Evolutionary conservation across 2,797 vertebrate species (phyloP).

Genomic region (Phalloptychus januarius): DNA sequence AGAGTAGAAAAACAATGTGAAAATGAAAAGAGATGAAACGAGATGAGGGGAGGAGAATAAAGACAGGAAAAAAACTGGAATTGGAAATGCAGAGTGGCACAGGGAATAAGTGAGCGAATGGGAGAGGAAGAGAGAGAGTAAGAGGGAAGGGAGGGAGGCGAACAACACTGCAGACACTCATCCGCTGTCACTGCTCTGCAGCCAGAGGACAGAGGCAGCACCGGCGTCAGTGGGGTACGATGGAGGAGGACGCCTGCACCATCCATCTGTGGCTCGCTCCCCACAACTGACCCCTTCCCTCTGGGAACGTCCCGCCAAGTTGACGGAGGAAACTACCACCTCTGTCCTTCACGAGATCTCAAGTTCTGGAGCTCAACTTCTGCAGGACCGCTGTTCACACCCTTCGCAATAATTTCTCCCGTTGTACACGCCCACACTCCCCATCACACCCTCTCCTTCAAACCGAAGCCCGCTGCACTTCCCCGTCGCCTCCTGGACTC

Average conservation of each 20-base stretch:
- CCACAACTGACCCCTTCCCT: slow-evolving; percentile 76
- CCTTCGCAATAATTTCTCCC: slow-evolving; percentile 25
- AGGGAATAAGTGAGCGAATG: slow-evolving; percentile 54
- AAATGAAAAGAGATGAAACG: slow-evolving; percentile 20
- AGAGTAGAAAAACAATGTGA: slow-evolving; percentile 29
- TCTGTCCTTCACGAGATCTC: slow-evolving; percentile 54
- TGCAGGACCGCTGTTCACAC: slow-evolving; percentile 47
- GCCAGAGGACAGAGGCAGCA: slow-evolving; percentile 82
- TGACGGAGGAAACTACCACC: slow-evolving; percentile 35
- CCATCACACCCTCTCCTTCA: slow-evolving; percentile 26
- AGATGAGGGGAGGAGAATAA: slow-evolving; percentile 25
- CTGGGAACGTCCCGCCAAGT: slow-evolving; percentile 61
- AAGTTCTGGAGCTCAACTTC: slow-evolving; percentile 61
- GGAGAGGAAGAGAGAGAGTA: slow-evolving; percentile 54
- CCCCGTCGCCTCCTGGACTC: slow-evolving; percentile 41
- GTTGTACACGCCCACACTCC: slow-evolving; percentile 24
- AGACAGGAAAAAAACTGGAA: slow-evolving; percentile 1
- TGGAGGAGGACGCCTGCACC: slow-evolving; percentile 74
- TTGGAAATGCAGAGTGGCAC: slow-evolving; percentile 23
- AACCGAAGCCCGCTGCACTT: slow-evolving; percentile 48
- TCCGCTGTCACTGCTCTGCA: slow-evolving; percentile 81
- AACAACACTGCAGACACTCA: slow-evolving; percentile 76
- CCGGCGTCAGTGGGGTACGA: slow-evolving; percentile 61
- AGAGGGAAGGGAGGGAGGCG: slow-evolving; percentile 60
- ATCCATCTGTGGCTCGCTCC: slow-evolving; percentile 77